These are phyloP conservation scores for Arion vulgaris DNA, from an alignment of 1,140 invertebrate species.

Conservation along the genomic window DNA sequence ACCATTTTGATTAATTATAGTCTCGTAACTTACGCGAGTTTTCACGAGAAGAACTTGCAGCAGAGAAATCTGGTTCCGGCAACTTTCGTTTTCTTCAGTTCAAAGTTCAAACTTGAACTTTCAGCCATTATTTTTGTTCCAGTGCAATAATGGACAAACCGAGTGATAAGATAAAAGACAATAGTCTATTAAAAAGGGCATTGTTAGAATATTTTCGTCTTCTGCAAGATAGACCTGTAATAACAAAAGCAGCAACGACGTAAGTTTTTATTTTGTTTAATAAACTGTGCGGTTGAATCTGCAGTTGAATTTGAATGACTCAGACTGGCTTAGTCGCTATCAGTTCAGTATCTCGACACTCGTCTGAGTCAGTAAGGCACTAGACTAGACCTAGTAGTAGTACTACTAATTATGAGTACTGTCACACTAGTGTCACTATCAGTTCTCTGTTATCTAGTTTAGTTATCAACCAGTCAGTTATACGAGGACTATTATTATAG, in stretches of 20 bases:
- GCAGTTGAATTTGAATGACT: too few species aligned
- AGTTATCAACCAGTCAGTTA: too few species aligned
- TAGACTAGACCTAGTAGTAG: too few species aligned
- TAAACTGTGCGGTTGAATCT: too few species aligned
- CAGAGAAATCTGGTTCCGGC: neutral
- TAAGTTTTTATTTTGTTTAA: conserved; percentile 41
- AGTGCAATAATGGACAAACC: neutral
- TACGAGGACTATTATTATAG: too few species aligned
- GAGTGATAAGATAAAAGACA: conserved; percentile 36
- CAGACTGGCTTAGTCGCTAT: too few species aligned
- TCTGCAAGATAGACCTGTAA: conserved; percentile 50
- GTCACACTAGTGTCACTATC: too few species aligned
- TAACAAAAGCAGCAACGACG: conserved; percentile 57
- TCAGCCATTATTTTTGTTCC: neutral
- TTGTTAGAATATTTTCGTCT: conserved; percentile 48
- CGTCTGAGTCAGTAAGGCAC: too few species aligned
- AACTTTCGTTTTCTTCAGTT: neutral
- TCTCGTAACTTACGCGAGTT: conserved; percentile 37
- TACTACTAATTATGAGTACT: too few species aligned
- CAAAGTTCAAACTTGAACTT: neutral
- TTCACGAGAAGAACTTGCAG: conserved; percentile 45
- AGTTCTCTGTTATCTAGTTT: too few species aligned
- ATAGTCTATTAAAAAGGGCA: conserved; percentile 47
- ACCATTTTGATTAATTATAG: conserved; percentile 23
- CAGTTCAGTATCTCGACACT: too few species aligned